Evolutionary conservation across 2,888 invertebrate genomes (phyloP).

Genomic region (Drosophila nr. perissopoda): DNA sequence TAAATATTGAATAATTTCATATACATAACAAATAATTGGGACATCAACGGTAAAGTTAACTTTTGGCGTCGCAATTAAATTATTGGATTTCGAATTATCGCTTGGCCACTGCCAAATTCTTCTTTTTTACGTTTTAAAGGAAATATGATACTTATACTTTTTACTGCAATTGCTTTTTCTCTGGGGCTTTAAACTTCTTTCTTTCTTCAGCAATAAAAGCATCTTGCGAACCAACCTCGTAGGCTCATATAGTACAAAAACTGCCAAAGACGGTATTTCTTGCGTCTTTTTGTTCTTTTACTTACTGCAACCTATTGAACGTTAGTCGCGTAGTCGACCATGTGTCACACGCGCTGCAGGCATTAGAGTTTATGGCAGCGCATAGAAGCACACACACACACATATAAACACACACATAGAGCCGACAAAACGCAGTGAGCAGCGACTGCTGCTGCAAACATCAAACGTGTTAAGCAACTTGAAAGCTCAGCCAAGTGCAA

Average conservation of each 20-base stretch:
- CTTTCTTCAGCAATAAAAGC: background rate
- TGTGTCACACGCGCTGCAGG: conserved; percentile 60
- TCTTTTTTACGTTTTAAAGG: background rate
- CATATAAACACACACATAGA: background rate
- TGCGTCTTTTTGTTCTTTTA: background rate
- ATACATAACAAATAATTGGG: background rate
- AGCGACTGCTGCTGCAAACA: conserved; percentile 54
- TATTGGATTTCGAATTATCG: background rate
- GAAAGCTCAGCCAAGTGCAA: conserved; percentile 77
- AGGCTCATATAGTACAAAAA: conserved; percentile 4
- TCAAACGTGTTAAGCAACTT: conserved; percentile 77
- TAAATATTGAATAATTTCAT: background rate
- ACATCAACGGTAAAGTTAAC: background rate
- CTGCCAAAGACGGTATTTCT: background rate
- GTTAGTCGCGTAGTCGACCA: conserved; percentile 10
- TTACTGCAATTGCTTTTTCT: background rate
- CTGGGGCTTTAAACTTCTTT: background rate
- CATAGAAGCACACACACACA: conserved; percentile 5
- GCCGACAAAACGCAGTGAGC: conserved; percentile 30
- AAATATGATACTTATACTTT: background rate
- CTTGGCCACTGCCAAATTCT: background rate
- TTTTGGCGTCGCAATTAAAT: background rate
- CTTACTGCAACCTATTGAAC: conserved; percentile 27
- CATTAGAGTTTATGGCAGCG: conserved; percentile 62
- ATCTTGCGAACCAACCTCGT: conserved; percentile 15